Evolutionary conservation across 2,888 invertebrate species (phyloP).

Genomic region (Lasioglossum malachurum): DNA sequence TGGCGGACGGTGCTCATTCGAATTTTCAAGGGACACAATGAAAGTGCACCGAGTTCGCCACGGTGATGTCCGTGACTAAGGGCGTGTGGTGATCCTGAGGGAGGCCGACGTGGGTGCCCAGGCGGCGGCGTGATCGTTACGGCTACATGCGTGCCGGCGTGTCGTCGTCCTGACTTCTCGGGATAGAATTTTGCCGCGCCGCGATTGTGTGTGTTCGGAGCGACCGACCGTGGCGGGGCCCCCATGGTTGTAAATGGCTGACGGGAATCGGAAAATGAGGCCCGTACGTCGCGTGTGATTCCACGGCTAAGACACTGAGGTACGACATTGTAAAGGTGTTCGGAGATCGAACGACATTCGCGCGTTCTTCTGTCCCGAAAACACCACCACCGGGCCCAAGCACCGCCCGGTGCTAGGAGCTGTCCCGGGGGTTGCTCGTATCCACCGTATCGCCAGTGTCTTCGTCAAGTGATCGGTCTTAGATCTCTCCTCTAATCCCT

Average conservation of each 20-base stretch:
- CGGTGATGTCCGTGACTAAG: constrained; percentile 69
- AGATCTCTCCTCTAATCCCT: constrained; percentile 44
- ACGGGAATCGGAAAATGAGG: constrained; percentile 77
- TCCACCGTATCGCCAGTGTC: constrained; percentile 52
- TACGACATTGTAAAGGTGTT: constrained; percentile 60
- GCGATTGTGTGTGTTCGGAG: constrained; percentile 60
- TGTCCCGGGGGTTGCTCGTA: constrained; percentile 66
- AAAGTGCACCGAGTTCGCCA: constrained; percentile 69
- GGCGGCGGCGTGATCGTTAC: constrained; percentile 64
- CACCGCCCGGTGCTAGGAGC: constrained; percentile 64
- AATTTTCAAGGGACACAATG: constrained; percentile 77
- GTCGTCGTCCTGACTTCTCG: constrained; percentile 60
- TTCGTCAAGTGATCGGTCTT: constrained; percentile 66
- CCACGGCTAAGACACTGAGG: constrained; percentile 70
- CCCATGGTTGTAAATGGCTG: constrained; percentile 80
- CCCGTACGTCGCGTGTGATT: constrained; percentile 71
- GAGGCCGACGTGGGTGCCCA: constrained; percentile 67
- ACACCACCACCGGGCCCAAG: constrained; percentile 62
- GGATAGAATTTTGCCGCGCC: constrained; percentile 66
- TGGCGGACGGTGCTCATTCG: constrained; percentile 79
- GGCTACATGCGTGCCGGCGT: constrained; percentile 56
- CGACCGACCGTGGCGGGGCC: constrained; percentile 77
- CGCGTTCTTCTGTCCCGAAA: constrained; percentile 44
- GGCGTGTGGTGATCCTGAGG: constrained; percentile 69
- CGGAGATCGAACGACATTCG: constrained; percentile 35